Evolutionary conservation across 2,113 vertebrate species (phyloP).

Genomic region (Nesogale talazaci): DNA sequence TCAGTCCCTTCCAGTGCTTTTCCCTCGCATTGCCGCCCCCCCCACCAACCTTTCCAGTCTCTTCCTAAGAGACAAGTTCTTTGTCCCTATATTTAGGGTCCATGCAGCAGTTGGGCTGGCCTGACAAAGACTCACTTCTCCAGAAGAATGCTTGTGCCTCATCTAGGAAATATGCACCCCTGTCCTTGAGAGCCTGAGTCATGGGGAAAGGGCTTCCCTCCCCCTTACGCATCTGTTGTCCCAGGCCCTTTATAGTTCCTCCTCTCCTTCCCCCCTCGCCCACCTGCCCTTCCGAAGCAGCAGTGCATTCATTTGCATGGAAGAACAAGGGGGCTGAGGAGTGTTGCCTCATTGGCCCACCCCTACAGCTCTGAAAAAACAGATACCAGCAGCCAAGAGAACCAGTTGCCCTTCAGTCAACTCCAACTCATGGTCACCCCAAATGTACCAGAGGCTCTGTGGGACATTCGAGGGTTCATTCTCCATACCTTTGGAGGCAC

Average conservation of each 20-base stretch:
- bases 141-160: slow-evolving; percentile 58
- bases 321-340: background rate
- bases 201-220: background rate
- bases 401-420: no score
- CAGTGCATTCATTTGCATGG: background rate
- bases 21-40: background rate
- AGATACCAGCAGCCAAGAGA: no score
- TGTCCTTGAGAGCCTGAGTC: slow-evolving; percentile 39
- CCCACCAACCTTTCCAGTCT: background rate
- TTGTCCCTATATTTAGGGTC: slow-evolving; percentile 75
- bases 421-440: background rate
- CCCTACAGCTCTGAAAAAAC: background rate
- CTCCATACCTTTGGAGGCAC: background rate
- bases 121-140: slow-evolving; percentile 49
- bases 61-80: slow-evolving; percentile 64
- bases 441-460: background rate
- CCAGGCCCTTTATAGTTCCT: background rate
- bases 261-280: background rate
- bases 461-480: background rate
- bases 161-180: slow-evolving; percentile 65
- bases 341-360: rapidly evolving
- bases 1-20: background rate
- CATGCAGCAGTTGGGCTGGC: slow-evolving; percentile 17
- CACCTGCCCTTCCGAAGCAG: background rate
- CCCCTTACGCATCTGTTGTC: background rate